Evolutionary conservation across 2,113 vertebrate genomes (phyloP).

Genomic region (Stigmatopora argus): DNA sequence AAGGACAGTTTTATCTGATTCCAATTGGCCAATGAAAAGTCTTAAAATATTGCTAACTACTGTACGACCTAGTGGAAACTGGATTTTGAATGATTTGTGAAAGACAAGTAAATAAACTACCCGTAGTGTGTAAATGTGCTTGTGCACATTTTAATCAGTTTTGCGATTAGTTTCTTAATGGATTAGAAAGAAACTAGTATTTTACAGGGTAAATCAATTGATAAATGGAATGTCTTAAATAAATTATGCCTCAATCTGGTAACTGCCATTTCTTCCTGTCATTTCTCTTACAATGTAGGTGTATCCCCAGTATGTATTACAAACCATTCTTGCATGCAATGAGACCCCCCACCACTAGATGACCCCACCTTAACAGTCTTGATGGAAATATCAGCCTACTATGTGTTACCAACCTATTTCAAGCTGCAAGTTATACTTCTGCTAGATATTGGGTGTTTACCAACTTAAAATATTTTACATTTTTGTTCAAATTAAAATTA

Average conservation of each 20-base stretch:
- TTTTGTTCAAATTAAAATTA: too few relatives aligned
- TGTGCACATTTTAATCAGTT: neutral
- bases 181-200: constrained; percentile 2
- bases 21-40: constrained; percentile 14
- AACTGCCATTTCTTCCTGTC: neutral
- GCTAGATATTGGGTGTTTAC: too few relatives aligned
- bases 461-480: too few relatives aligned
- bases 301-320: neutral
- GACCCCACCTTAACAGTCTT: neutral
- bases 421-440: too few relatives aligned
- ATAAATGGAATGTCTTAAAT: constrained; percentile 11
- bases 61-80: constrained; percentile 1
- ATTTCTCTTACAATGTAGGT: neutral
- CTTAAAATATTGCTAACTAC: constrained; percentile 22
- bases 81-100: constrained; percentile 2
- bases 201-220: constrained; percentile 5
- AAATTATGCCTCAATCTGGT: constrained; percentile 1
- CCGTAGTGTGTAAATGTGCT: neutral
- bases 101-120: constrained; percentile 10
- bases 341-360: neutral
- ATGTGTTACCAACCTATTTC: too few relatives aligned
- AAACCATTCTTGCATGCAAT: neutral
- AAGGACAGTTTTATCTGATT: constrained; percentile 10
- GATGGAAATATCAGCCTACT: neutral
- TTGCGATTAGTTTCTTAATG: constrained; percentile 3